phyloP scores from a whole-genome alignment of 2,888 invertebrate species.

The Cyaniris semiargus region DNA sequence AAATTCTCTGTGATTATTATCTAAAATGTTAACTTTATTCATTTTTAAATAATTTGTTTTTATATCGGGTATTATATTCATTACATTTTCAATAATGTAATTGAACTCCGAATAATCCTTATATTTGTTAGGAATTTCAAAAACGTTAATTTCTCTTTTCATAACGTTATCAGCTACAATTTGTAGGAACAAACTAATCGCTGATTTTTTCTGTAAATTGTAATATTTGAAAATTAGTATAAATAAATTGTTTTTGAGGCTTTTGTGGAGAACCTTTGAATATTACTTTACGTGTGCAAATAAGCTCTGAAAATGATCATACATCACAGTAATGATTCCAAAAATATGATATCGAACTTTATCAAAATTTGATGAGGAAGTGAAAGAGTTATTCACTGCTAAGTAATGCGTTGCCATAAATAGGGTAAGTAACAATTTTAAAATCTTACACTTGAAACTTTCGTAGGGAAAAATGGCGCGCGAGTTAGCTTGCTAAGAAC shows the following conservation, averaged over 20 bases:
- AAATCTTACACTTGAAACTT: constrained; percentile 47
- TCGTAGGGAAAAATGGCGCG: constrained; percentile 45
- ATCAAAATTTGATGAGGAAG: too few relatives aligned
- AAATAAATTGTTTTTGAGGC: too few relatives aligned
- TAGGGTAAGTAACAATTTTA: neutral
- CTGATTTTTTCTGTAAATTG: constrained; percentile 43
- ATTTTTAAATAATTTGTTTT: constrained; percentile 38
- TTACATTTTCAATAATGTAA: constrained; percentile 36
- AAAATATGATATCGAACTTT: too few relatives aligned
- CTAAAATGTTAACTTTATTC: constrained; percentile 32
- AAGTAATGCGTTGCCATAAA: too few relatives aligned
- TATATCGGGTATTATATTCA: constrained; percentile 39
- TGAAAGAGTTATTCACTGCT: too few relatives aligned
- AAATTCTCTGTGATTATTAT: constrained; percentile 34
- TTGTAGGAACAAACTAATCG: constrained; percentile 47
- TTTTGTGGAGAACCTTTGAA: too few relatives aligned
- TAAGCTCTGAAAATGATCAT: too few relatives aligned
- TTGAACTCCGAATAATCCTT: constrained; percentile 36
- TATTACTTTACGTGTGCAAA: too few relatives aligned
- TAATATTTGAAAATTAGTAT: neutral
- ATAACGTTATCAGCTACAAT: constrained; percentile 50
- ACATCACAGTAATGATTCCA: too few relatives aligned
- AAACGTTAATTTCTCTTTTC: constrained; percentile 44
- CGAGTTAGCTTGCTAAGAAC: constrained; percentile 47
- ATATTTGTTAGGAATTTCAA: constrained; percentile 43